phyloP scores from a whole-genome alignment of 2,888 invertebrate species.

The Vannuccia rotundouncinata region DNA sequence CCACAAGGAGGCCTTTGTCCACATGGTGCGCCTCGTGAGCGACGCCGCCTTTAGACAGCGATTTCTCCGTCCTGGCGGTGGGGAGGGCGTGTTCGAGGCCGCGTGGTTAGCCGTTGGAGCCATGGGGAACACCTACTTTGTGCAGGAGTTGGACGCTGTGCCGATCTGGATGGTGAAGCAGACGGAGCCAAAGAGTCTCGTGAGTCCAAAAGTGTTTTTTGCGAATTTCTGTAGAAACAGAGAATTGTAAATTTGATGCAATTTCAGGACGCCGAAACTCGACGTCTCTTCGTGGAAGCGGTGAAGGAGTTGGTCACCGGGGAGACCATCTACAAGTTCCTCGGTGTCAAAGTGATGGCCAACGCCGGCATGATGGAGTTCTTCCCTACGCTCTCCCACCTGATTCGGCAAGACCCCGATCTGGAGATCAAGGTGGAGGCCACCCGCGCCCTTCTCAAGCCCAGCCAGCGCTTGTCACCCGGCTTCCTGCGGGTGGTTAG shows the following conservation, averaged over 20 bases:
- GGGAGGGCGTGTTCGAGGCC: background rate
- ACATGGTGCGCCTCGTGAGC: background rate
- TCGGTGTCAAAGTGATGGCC: background rate
- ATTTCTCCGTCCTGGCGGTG: background rate
- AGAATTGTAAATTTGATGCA: background rate
- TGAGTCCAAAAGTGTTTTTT: background rate
- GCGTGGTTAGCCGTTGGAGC: background rate
- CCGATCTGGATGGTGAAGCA: background rate
- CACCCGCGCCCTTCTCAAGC: background rate
- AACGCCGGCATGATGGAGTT: background rate
- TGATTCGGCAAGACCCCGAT: background rate
- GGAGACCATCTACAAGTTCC: background rate
- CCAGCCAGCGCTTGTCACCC: background rate
- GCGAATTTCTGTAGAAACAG: too few species aligned
- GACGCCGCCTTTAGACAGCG: background rate
- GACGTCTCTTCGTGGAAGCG: background rate
- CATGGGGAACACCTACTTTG: background rate
- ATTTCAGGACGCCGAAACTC: background rate
- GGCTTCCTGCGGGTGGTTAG: background rate
- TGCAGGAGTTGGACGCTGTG: background rate
- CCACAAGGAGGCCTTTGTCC: background rate
- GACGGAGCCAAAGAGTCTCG: background rate
- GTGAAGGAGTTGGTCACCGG: background rate
- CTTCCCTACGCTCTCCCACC: background rate
- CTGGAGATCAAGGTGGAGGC: background rate